phyloP scores from a whole-genome alignment of 2,888 invertebrate species.

The Trilocha varians region DNA sequence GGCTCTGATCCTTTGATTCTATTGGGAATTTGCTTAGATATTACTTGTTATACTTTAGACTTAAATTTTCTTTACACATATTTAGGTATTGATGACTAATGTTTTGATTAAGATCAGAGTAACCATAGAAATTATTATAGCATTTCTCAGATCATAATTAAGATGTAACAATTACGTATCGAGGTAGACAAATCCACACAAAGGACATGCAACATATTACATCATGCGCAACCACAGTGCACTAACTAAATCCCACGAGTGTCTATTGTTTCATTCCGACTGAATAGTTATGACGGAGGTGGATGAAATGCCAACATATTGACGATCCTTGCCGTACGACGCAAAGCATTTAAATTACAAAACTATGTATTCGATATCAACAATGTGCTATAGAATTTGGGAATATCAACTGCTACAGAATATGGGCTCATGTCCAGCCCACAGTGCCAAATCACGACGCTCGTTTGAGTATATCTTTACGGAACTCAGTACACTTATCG shows the following conservation, averaged over 20 bases:
- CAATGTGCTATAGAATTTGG: too few relatives aligned
- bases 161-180: neutral
- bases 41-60: too few relatives aligned
- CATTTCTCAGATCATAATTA: neutral
- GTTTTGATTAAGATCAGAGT: too few relatives aligned
- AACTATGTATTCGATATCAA: too few relatives aligned
- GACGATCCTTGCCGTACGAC: neutral
- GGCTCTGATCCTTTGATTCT: too few relatives aligned
- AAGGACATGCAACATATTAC: neutral
- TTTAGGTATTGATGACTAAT: too few relatives aligned
- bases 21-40: too few relatives aligned
- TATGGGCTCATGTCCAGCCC: slow-evolving; percentile 40
- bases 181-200: neutral
- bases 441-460: slow-evolving; percentile 33
- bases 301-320: neutral
- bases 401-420: slow-evolving; percentile 1
- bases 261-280: neutral
- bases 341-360: neutral
- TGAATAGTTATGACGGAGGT: neutral
- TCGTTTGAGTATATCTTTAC: neutral
- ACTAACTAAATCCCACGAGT: neutral
- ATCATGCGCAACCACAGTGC: neutral
- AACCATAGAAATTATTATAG: too few relatives aligned
- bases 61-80: too few relatives aligned
- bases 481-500: neutral